phyloP scores from a whole-genome alignment of 2,797 vertebrate genomes.

The Gadopsis marmoratus region DNA sequence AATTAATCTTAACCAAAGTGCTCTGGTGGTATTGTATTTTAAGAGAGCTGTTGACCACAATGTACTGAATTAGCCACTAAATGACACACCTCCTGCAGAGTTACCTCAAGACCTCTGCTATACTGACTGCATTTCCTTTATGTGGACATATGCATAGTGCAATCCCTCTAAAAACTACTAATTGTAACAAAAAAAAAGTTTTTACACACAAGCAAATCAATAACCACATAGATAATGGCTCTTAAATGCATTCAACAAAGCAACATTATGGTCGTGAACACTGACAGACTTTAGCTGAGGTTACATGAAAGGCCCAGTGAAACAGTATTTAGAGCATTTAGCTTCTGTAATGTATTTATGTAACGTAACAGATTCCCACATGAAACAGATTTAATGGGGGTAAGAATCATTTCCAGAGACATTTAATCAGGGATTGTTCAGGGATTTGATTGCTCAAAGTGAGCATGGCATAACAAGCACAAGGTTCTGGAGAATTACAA shows the following conservation, averaged over 20 bases:
- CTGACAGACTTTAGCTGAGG: background rate
- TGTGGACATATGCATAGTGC: background rate
- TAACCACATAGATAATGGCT: background rate
- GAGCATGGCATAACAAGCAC: background rate
- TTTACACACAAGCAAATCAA: background rate
- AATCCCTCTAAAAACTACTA: too few species aligned
- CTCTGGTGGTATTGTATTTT: background rate
- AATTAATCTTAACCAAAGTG: background rate
- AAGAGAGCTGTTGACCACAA: background rate
- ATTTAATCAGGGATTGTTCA: background rate
- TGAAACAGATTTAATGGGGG: background rate
- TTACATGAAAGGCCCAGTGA: background rate
- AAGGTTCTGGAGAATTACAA: background rate
- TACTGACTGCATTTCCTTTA: conserved; percentile 1
- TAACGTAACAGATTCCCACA: background rate
- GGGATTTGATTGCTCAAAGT: background rate
- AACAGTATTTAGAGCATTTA: background rate
- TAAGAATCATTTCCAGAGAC: background rate
- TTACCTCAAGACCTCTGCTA: too few species aligned
- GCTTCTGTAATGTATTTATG: too few species aligned
- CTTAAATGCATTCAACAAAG: background rate
- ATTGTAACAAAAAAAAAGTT: background rate
- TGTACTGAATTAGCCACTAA: background rate
- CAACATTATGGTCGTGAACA: background rate
- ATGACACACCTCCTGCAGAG: background rate